Conservation (phyloP, 2,888 invertebrate genomes). For the Rapana venosa region DNA sequence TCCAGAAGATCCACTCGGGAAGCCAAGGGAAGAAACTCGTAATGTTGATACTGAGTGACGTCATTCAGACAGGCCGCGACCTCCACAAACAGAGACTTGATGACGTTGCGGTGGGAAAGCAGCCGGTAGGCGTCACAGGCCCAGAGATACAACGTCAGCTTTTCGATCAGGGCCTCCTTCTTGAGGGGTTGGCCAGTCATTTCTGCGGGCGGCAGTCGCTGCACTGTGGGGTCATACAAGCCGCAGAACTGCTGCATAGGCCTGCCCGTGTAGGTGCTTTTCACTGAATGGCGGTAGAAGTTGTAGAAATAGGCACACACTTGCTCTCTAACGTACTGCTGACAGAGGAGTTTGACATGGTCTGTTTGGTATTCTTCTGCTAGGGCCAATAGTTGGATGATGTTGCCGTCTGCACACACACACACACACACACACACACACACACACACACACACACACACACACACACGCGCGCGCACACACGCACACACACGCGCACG, state of each 20-base stretch:
- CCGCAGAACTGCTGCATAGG: not conserved
- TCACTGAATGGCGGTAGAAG: not conserved
- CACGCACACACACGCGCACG: not conserved
- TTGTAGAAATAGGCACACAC: not conserved
- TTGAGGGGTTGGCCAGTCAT: not conserved
- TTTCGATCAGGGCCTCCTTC: not conserved
- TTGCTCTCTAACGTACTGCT: not conserved
- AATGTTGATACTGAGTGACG: not conserved
- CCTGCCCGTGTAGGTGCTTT: too few relatives aligned
- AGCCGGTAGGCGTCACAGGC: not conserved
- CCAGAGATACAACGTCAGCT: not conserved
- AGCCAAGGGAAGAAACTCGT: not conserved
- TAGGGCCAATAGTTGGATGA: not conserved
- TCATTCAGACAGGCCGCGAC: not conserved
- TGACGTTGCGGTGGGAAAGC: not conserved
- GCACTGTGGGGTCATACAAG: not conserved
- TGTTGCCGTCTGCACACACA: conserved; percentile 2
- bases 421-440: conserved; percentile 16
- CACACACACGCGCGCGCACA: not conserved
- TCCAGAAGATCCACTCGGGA: not conserved
- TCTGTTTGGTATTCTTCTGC: not conserved
- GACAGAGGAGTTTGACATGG: not conserved
- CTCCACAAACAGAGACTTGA: not conserved
- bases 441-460: not conserved
- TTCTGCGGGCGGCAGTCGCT: not conserved